phyloP scores from a whole-genome alignment of 2,888 invertebrate genomes.

The Leptinotarsa tumamoca region DNA sequence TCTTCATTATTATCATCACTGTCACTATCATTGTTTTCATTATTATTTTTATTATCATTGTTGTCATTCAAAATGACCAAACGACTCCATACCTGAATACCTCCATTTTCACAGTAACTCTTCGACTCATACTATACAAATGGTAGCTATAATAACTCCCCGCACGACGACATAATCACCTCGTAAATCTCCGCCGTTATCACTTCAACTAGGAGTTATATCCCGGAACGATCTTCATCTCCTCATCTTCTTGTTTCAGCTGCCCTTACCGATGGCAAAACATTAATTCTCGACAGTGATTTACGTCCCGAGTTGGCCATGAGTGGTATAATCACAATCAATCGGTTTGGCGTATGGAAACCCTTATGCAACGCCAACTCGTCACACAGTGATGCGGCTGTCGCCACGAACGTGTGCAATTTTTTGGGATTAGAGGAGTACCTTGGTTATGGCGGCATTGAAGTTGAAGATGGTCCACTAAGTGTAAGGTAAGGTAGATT shows the following conservation, averaged over 20 bases:
- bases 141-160: conserved; percentile 23
- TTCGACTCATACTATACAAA: background rate
- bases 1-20: no score
- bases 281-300: conserved; percentile 72
- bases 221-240: conserved; percentile 32
- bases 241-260: conserved; percentile 66
- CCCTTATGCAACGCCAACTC: conserved; percentile 71
- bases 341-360: conserved; percentile 74
- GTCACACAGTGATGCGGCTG: conserved; percentile 66
- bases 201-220: conserved; percentile 19
- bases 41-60: no score
- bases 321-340: conserved; percentile 75
- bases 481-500: conserved; percentile 19
- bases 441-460: conserved; percentile 53
- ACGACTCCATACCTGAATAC: no score
- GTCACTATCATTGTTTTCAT: no score
- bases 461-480: conserved; percentile 46
- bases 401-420: conserved; percentile 73
- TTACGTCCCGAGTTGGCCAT: conserved; percentile 71
- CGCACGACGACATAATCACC: conserved; percentile 27
- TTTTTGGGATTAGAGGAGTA: conserved; percentile 75
- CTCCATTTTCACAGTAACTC: background rate
- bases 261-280: conserved; percentile 75
- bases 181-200: conserved; percentile 24
- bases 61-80: no score